Evolutionary conservation across 53 echinoderm and acorn worm genomes (phyloP), one percentile per base, ranked within the genome.

Genomic region (Antedon mediterranea): DNA sequence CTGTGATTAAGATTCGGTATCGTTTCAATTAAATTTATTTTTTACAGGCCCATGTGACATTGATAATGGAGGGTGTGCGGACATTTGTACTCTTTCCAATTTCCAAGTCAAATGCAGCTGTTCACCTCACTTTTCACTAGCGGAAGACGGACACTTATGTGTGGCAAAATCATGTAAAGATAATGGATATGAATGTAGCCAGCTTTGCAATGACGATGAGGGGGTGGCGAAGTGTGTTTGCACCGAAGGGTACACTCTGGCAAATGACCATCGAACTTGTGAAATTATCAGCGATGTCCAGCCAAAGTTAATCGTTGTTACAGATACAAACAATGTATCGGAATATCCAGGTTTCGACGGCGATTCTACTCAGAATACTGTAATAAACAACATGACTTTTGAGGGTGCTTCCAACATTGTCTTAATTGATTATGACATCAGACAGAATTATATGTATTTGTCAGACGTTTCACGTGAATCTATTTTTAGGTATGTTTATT

Each of bases 171-270:
- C 11, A 37, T 37, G 37, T 11, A 11, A 6, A 4, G 37, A 11
- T 37, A 37, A 37, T 11, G 37, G 37, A 37, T 37, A 37, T 37
- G 74, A 76, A 71, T 97, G 97, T 83, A 92, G 89, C 71, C 97
- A 92, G 30, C 32, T 27, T 23, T 98, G 98, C 74, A 28, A 81
- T 71, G 88, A 98, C 83, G 29, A 11, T 0, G 44, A 84, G 6
- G 91, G 92, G 29, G 30, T 43, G 77, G 89, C 78, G 78, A 86
- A 76, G 71, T 98, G 98, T 78, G 79, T 57, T 30, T 98, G 98
- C 33, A 57, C 80, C 3, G 90, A 90, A 0, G 88, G 88, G 57
- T 98, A 90, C 86, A 31, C 71, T 32, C 79, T 92, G 23, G 88
- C 85, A 72, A 43, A 41, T 28, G 34, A 57, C 7, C 77, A 41